Percentiles rank a stretch among this genome's conserved stretches.
These are phyloP conservation scores for Notechis scutatus DNA, from an alignment of 2,113 vertebrate genomes.

Conservation along the genomic window DNA sequence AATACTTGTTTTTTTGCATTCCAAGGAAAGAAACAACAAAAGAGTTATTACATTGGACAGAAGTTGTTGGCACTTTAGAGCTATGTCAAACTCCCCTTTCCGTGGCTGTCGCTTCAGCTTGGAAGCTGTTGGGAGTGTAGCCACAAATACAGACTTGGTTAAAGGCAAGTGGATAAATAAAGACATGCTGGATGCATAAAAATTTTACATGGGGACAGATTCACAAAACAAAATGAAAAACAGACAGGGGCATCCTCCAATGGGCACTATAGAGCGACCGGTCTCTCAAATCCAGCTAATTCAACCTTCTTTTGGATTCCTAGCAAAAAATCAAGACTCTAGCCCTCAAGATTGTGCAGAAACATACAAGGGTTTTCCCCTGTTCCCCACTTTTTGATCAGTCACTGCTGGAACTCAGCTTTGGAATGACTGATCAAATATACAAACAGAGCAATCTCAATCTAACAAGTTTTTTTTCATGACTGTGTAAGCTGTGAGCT, in stretches of 20 bases:
- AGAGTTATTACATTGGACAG: not conserved
- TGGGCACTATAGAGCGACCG: not conserved
- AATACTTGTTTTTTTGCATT: not conserved
- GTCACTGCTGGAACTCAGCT: not conserved
- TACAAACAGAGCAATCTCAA: not conserved
- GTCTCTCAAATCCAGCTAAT: not conserved
- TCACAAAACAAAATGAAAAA: not conserved
- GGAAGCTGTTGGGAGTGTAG: not conserved
- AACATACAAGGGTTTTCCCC: not conserved
- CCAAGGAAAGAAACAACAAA: not conserved
- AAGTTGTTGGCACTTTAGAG: not conserved
- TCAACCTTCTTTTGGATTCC: not conserved
- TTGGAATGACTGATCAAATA: not conserved
- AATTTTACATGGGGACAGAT: not conserved
- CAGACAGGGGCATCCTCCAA: not conserved
- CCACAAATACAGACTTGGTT: not conserved
- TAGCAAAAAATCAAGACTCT: not conserved
- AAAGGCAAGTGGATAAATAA: not conserved
- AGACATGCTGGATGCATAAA: not conserved
- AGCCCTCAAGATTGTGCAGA: conserved; percentile 5
- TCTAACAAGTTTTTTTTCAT: not conserved
- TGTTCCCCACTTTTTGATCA: not conserved
- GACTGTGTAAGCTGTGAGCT: not conserved
- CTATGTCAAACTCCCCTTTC: not conserved
- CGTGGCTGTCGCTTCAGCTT: not conserved